These are phyloP conservation scores for Penaeus indicus DNA, from an alignment of 1,140 invertebrate species.

Conservation along the genomic window DNA sequence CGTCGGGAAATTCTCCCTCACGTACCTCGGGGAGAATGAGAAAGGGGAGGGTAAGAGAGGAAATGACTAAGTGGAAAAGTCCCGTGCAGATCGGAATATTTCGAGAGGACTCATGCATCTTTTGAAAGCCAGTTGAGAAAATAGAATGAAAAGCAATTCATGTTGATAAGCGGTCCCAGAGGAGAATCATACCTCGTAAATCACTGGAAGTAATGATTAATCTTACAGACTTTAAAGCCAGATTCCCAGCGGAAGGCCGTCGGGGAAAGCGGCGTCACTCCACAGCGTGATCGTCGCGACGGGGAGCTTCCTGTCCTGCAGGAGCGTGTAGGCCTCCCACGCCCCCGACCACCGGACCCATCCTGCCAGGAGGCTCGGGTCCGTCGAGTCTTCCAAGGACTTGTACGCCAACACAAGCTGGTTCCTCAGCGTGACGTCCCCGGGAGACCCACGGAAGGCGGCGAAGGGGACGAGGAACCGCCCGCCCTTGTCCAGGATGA, in stretches of 20 bases:
- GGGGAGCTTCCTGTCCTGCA: constrained; percentile 52
- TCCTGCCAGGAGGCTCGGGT: constrained; percentile 45
- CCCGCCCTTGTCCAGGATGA: constrained; percentile 42
- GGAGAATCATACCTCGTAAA: neutral
- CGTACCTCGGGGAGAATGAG: constrained; percentile 18
- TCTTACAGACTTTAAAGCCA: neutral
- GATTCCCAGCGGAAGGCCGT: too few species aligned
- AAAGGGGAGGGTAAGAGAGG: neutral
- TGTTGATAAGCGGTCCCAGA: neutral
- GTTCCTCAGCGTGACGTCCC: constrained; percentile 5
- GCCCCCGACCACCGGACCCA: constrained; percentile 62
- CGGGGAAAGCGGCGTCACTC: neutral
- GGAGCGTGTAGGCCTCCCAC: constrained; percentile 47
- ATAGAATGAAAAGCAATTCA: neutral
- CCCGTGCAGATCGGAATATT: too few species aligned
- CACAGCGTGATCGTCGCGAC: constrained; percentile 55
- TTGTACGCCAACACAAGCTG: constrained; percentile 55
- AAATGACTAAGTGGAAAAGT: neutral
- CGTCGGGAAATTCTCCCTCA: constrained; percentile 21
- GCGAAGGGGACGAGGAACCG: neutral
- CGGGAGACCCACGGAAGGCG: neutral
- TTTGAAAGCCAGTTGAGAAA: neutral
- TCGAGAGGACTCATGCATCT: too few species aligned
- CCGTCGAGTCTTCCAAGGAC: constrained; percentile 47
- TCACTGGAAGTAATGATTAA: neutral